Base-by-base conservation (phyloP, 2,888 invertebrate genomes). In the Anoplius nigerrimus region DNA sequence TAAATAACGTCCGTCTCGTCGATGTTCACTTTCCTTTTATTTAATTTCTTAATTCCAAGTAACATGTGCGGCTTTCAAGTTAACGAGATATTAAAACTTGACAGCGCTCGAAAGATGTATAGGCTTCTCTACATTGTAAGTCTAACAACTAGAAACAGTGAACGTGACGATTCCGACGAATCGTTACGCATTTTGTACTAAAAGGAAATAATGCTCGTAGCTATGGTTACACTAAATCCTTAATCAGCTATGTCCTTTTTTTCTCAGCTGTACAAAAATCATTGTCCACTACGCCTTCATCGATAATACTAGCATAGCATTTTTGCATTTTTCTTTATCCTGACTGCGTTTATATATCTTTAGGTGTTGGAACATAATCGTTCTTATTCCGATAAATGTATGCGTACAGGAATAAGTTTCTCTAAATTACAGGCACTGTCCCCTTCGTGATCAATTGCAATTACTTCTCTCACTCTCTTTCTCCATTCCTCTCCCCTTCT, bases 381-480 rank as follows among this genome's bases (percentile, higher is more conserved):
- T 11, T 69, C 63, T 69, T 65, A 58, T 64, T 71, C 74, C 71
- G 60, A 62, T 54, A 18, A 54, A 59, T 63, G 64, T 70, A 66
- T 66, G 67, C 69, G 66, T 55, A 55, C 71, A 74, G 65, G 69
- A 74, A 75, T 78, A 74, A 70, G 48, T 64, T 69, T 79, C 58
- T 71, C 79, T 79, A 76, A 74, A 78, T 80, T 80, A 80, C 78
- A 80, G 80, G 80, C 80, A 80, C 80, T 80, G 79, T 79, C 71
- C 70, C 70, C 78, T 75, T 74, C 69, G 43, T 66, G 57, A 71
- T 67, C 68, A 60, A 75, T 58, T 69, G 64, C 34, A 13, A 13
- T 13, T 34, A 34, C 11, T 13, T 34, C 34, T 34, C 8, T 34
- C 34, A 34, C 34, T 34, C 34, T 6, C 34, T 34, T 13, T 34